Conservation (phyloP, 1,140 invertebrate species). For the Calephelis virginiensis region DNA sequence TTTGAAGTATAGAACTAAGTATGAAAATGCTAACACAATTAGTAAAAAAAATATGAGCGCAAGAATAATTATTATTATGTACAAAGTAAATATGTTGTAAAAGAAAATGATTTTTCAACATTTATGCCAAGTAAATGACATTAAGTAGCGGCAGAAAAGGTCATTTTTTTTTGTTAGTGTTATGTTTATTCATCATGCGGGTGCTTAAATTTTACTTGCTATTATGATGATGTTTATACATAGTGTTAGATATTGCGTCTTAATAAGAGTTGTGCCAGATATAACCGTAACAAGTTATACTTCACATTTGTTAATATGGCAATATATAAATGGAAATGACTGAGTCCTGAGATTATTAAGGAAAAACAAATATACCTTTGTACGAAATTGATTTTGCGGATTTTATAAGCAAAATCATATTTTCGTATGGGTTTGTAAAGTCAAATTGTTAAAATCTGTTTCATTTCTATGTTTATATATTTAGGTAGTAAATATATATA, state of each 20-base stretch:
- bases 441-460: neutral
- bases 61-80: too few species aligned
- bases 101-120: too few species aligned
- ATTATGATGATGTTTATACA: too few species aligned
- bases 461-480: slow-evolving; percentile 5
- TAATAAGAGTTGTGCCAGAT: neutral
- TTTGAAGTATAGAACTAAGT: neutral
- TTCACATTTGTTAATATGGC: slow-evolving; percentile 4
- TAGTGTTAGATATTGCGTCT: too few species aligned
- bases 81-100: too few species aligned
- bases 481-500: slow-evolving; percentile 14
- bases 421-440: slow-evolving; percentile 1
- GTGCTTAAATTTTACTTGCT: too few species aligned
- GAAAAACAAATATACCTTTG: neutral
- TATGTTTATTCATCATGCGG: too few species aligned
- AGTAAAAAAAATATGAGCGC: too few species aligned
- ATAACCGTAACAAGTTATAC: neutral
- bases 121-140: too few species aligned
- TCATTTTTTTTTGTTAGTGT: too few species aligned
- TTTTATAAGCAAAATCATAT: slow-evolving; percentile 10
- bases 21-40: too few species aligned
- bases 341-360: slow-evolving; percentile 2
- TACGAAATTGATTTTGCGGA: slow-evolving; percentile 8
- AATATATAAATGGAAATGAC: slow-evolving; percentile 1
- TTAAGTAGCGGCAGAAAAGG: too few species aligned